Base-by-base conservation (phyloP, 2,797 vertebrate species). In the Anguilla marmorata region DNA sequence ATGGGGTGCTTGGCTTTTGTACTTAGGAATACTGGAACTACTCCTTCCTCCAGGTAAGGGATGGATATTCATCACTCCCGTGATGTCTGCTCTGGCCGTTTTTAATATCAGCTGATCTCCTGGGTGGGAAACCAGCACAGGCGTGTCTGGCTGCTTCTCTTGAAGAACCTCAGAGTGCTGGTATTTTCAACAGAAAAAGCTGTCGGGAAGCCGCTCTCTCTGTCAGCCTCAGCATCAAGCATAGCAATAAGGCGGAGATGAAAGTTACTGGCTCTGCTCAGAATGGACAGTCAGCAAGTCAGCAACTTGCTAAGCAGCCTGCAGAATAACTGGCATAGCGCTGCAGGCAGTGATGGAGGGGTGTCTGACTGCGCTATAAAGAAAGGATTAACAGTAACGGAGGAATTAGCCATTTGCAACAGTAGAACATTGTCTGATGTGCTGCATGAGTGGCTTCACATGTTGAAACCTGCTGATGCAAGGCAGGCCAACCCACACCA, bases 281-380 rank as follows among this genome's bases (percentile, higher is more conserved):
- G 41, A 82, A 50, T 50, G 79, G 45, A 82, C 79, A 48, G 79
- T 82, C 79, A 82, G 79, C 79, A 50, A n/a, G 79, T 82, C 79
- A 82, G 79, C 79, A 50, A n/a, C 45, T 82, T 82, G 41, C 45
- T n/a, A 9, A 82, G 45, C 79, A 9, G 79, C 45, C 79, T 82
- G 41, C 9, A 8, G 79, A 82, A n/a, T 48, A 50, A 82, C 41
- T 9, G 79, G 7, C 45, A 50, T 14, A 50, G 33, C 14, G 45
- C 41, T 82, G 8, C 45, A 50, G 79, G 79, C 45, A 21, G 21
- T 82, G 79, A 82, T 48, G 5, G 19, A 50, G 41, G 74, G 41
- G 45, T 82, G 50, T 82, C 79, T 82, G 41, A 50, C 11, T 48
- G 24, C 24, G 7, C 7, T 11, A 9, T 82, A 27, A 82, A 82